phyloP scores from a whole-genome alignment of 2,888 invertebrate genomes.

The Parnassius mnemosyne region DNA sequence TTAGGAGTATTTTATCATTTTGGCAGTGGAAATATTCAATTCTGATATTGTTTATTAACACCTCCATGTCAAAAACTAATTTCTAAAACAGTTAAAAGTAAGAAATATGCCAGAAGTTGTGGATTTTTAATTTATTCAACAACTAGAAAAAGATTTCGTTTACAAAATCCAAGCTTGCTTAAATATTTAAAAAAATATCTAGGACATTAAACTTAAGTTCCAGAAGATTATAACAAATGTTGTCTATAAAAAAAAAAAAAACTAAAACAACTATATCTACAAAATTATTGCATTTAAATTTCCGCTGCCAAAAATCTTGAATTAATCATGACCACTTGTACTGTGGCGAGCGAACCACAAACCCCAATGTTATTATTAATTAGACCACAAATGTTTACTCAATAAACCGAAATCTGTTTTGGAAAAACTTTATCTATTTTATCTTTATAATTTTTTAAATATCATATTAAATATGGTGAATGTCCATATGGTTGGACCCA shows the following conservation, averaged over 20 bases:
- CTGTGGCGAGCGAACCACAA: slow-evolving; percentile 24
- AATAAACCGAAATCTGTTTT: slow-evolving; percentile 11
- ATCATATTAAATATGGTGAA: no score
- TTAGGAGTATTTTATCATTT: slow-evolving; percentile 1
- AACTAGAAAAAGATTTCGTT: no score
- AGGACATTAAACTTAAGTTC: no score
- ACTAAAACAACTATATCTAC: slow-evolving; percentile 1
- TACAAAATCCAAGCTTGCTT: no score
- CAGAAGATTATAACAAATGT: no score
- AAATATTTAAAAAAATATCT: no score
- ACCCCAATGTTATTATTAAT: slow-evolving; percentile 35
- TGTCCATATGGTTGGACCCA: not conserved
- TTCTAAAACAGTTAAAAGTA: not conserved
- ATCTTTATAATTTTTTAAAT: no score
- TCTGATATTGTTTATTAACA: no score
- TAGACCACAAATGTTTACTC: not conserved
- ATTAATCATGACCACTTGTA: not conserved
- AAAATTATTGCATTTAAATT: slow-evolving; percentile 2
- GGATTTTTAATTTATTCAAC: not conserved
- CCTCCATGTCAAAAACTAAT: no score
- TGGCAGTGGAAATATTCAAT: slow-evolving; percentile 4
- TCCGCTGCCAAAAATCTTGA: slow-evolving; percentile 24
- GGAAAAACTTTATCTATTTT: slow-evolving; percentile 2
- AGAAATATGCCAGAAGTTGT: not conserved
- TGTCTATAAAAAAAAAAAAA: no score